Conservation (phyloP, 2,797 vertebrate genomes). For the Sebastiscus albofasciatus region DNA sequence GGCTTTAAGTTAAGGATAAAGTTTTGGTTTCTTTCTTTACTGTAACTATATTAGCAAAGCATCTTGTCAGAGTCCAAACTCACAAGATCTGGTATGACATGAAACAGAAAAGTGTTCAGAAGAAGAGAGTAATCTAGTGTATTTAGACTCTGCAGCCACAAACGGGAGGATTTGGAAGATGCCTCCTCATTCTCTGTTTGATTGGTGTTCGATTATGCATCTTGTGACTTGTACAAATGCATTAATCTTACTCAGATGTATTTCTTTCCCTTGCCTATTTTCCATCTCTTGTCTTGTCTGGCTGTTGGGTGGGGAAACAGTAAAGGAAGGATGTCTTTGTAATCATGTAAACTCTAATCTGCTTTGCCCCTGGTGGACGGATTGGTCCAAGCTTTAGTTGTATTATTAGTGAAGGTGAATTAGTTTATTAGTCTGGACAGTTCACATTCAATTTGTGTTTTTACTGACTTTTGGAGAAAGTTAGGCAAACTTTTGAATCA, state of each 20-base stretch:
- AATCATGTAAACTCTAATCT: background rate
- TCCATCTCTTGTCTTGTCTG: background rate
- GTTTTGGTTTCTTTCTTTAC: background rate
- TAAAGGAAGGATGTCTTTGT: background rate
- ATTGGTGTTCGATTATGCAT: background rate
- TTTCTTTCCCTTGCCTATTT: background rate
- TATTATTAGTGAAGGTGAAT: background rate
- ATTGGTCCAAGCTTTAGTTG: background rate
- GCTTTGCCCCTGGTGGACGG: background rate
- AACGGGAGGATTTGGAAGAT: too few relatives aligned
- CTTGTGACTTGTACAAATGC: background rate
- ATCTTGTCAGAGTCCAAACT: background rate
- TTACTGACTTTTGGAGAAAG: background rate
- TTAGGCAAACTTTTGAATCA: background rate
- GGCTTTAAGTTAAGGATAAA: background rate
- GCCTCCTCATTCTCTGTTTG: background rate
- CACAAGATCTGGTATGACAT: background rate
- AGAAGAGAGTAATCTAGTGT: background rate
- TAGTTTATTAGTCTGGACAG: background rate
- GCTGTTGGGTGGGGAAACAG: background rate
- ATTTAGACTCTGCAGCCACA: background rate
- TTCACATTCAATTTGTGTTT: background rate
- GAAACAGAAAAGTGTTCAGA: background rate
- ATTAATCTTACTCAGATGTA: background rate
- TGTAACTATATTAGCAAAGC: background rate